phyloP scores from a whole-genome alignment of 2,888 invertebrate species.

The Tipula confusa region DNA sequence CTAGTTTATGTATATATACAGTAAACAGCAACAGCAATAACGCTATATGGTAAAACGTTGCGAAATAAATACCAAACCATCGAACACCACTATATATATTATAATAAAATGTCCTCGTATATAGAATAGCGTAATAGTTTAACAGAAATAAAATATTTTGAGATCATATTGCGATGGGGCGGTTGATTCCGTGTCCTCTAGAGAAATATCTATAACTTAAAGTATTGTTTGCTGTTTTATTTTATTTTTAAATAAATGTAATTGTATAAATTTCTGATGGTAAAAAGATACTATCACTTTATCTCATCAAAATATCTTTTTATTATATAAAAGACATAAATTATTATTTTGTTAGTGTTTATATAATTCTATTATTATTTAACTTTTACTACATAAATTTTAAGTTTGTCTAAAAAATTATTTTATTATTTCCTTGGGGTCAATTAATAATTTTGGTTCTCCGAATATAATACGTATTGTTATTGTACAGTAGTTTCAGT shows the following conservation, averaged over 20 bases:
- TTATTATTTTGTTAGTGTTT: neutral
- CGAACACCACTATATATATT: neutral
- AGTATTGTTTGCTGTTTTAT: neutral
- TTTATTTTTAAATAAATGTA: neutral
- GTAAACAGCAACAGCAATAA: neutral
- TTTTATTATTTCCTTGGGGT: constrained; percentile 20
- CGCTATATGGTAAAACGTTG: neutral
- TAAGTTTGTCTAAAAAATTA: neutral
- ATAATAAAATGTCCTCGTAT: too few relatives aligned
- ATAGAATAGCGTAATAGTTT: neutral
- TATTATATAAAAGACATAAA: constrained; percentile 1
- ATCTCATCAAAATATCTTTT: neutral
- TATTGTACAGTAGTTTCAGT: too few relatives aligned
- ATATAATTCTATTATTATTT: neutral
- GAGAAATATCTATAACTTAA: neutral
- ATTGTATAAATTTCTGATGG: constrained; percentile 9
- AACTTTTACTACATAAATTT: constrained; percentile 9
- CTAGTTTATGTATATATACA: neutral
- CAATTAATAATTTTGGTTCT: constrained; percentile 14
- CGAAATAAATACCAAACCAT: neutral
- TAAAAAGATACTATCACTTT: neutral
- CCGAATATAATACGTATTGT: too few relatives aligned
- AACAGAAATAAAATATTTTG: neutral
- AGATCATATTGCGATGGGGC: neutral
- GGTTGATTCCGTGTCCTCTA: neutral